Evolutionary conservation across 2,888 invertebrate genomes (phyloP).

Genomic region (Zonitis immaculata): DNA sequence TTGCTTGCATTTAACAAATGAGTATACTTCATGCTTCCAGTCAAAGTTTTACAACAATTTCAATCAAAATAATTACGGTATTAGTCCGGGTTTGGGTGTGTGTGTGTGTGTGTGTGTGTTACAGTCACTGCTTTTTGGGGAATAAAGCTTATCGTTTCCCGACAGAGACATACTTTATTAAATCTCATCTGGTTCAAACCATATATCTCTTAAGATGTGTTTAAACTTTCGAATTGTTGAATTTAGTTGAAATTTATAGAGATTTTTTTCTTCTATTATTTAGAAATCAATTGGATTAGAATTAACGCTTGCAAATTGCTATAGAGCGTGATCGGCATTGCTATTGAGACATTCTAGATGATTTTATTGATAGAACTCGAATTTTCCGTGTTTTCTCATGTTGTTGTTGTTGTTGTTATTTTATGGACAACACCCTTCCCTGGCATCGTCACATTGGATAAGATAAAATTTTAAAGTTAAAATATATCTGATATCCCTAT

Average conservation of each 20-base stretch:
- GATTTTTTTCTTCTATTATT: no score
- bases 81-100: constrained; percentile 38
- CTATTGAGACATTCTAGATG: no score
- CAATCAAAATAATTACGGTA: constrained; percentile 45
- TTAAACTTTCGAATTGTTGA: background rate
- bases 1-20: constrained; percentile 42
- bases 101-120: no score
- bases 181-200: constrained; percentile 1
- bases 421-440: no score
- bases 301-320: no score
- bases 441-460: constrained; percentile 20
- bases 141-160: constrained; percentile 29
- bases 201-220: background rate
- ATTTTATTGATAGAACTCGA: no score
- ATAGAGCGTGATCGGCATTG: no score
- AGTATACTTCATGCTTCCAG: constrained; percentile 28
- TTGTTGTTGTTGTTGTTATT: no score
- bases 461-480: constrained; percentile 31
- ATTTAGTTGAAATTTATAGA: background rate
- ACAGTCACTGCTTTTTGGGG: constrained; percentile 26
- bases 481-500: constrained; percentile 37
- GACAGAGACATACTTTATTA: constrained; percentile 35
- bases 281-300: constrained; percentile 4
- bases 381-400: no score
- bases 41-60: constrained; percentile 45